phyloP scores from a whole-genome alignment of 2,113 vertebrate species.

The Jaculus jaculus region DNA sequence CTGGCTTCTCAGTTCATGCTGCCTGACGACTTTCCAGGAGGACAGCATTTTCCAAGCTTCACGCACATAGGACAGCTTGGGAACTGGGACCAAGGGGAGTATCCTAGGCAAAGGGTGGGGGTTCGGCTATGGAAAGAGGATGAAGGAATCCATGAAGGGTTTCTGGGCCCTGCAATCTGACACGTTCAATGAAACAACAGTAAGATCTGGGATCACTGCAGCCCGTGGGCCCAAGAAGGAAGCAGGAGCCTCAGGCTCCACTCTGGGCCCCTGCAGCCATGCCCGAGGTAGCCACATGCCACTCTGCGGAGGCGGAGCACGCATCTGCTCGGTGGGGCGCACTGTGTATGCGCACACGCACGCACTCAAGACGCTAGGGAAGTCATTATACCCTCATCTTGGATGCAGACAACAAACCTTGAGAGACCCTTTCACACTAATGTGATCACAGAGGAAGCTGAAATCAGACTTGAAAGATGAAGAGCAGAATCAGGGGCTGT shows the following conservation, averaged over 20 bases:
- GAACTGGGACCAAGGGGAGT: not conserved
- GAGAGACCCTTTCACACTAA: not conserved
- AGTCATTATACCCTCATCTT: conserved; percentile 49
- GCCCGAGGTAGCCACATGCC: not conserved
- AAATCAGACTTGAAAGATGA: conserved; percentile 40
- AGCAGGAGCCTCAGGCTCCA: accelerated
- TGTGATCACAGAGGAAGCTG: conserved; percentile 1
- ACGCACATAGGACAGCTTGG: too few relatives aligned
- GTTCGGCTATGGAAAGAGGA: not conserved
- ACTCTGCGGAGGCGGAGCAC: not conserved
- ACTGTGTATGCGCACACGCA: accelerated
- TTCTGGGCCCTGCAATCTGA: not conserved
- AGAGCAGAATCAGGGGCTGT: not conserved
- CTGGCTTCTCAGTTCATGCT: not conserved
- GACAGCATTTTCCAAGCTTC: not conserved
- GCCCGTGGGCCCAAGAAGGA: not conserved
- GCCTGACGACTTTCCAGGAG: not conserved
- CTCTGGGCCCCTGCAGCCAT: not conserved
- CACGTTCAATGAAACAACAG: not conserved
- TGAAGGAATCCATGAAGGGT: not conserved
- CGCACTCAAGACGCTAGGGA: not conserved
- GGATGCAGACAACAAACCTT: conserved; percentile 11
- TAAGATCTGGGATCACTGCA: not conserved
- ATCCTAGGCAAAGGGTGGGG: not conserved
- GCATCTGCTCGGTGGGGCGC: not conserved